These are phyloP conservation scores for Calameuta filiformis DNA, from an alignment of 2,888 invertebrate species.

Conservation along the genomic window DNA sequence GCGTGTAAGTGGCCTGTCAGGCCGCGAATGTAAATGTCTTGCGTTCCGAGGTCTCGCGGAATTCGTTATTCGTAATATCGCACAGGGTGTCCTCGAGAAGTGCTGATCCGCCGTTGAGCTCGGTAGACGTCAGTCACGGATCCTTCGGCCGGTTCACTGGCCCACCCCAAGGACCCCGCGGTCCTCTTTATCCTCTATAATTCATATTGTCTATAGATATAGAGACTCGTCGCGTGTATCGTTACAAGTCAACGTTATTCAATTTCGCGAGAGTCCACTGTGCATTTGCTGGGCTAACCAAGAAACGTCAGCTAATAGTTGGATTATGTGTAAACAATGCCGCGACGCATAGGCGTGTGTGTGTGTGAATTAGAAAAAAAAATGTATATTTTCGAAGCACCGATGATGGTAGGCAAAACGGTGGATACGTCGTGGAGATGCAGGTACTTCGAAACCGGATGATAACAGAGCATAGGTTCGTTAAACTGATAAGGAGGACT, in stretches of 20 bases:
- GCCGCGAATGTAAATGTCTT: neutral
- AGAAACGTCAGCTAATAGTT: neutral
- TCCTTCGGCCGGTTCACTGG: slow-evolving; percentile 43
- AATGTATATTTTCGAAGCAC: neutral
- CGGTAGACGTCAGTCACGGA: slow-evolving; percentile 3
- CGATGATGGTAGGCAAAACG: neutral
- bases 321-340: neutral
- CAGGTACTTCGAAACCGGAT: neutral
- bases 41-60: neutral
- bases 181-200: neutral
- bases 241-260: neutral
- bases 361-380: neutral
- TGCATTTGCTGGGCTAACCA: neutral
- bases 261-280: neutral
- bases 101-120: neutral
- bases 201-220: neutral
- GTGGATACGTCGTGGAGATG: neutral
- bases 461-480: neutral
- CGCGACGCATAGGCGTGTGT: neutral
- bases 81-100: neutral
- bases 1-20: neutral
- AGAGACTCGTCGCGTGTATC: neutral
- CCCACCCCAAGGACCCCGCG: slow-evolving; percentile 46
- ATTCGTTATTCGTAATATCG: neutral
- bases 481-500: neutral